Evolutionary conservation across 2,113 vertebrate species (phyloP).

Genomic region (Halcyon senegalensis): DNA sequence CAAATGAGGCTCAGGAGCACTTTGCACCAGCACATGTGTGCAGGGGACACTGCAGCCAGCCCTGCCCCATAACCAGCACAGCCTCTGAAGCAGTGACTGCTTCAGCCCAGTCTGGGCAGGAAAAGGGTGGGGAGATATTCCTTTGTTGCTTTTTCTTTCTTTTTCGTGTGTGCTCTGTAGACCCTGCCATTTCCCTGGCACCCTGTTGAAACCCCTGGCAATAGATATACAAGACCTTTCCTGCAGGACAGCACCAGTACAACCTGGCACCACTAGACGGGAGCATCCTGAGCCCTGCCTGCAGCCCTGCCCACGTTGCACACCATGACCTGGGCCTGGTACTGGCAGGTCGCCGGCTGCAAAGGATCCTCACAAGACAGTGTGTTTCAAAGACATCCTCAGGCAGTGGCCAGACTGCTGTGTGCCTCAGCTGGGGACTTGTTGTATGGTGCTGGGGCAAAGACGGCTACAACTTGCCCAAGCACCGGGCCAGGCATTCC

Average conservation of each 20-base stretch:
- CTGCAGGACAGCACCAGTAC: neutral
- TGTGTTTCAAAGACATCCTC: fast-evolving
- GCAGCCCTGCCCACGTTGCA: neutral
- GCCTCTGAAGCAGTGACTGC: neutral
- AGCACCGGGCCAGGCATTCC: neutral
- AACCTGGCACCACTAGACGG: neutral
- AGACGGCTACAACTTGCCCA: neutral
- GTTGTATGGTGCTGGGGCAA: neutral
- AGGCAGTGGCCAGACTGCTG: neutral
- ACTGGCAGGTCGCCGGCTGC: neutral
- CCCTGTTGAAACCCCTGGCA: neutral
- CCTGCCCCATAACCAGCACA: neutral
- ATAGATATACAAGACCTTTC: neutral
- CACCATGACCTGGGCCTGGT: fast-evolving
- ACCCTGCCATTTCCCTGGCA: neutral
- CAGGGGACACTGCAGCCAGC: neutral
- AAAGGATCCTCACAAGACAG: fast-evolving
- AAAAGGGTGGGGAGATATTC: fast-evolving
- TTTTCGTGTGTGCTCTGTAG: neutral
- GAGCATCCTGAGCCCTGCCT: neutral
- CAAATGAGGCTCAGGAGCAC: neutral
- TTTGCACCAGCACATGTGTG: neutral
- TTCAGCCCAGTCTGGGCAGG: neutral
- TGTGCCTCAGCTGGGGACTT: fast-evolving
- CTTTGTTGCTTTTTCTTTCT: neutral